These are phyloP conservation scores for Coleophora deauratella DNA, from an alignment of 2,888 invertebrate species.

Conservation along the genomic window DNA sequence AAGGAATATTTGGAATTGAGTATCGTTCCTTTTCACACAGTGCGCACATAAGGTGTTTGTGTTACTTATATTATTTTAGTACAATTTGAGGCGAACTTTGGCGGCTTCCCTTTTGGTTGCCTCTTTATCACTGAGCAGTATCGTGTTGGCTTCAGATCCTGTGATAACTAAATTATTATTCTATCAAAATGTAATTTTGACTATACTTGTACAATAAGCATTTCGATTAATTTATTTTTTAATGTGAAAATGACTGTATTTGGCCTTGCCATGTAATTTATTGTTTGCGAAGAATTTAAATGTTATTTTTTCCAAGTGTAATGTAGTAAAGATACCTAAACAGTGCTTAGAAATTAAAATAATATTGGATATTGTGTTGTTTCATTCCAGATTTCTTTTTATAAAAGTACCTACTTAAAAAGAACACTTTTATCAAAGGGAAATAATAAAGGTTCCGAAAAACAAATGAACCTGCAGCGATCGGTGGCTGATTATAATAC, in stretches of 20 bases:
- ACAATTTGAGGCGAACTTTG: slow-evolving; percentile 1
- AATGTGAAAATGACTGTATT: slow-evolving; percentile 14
- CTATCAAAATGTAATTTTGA: slow-evolving; percentile 46
- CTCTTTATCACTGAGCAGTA: not conserved
- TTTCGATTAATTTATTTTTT: too few relatives aligned
- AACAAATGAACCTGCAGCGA: too few relatives aligned
- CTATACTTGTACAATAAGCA: slow-evolving; percentile 10
- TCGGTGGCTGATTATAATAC: too few relatives aligned
- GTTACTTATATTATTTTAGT: slow-evolving; percentile 3
- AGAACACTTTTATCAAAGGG: too few relatives aligned
- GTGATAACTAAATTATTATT: slow-evolving; percentile 44
- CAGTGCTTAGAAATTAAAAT: slow-evolving; percentile 67
- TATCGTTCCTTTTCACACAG: not conserved
- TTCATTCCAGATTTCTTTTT: slow-evolving; percentile 4
- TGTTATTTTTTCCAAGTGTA: slow-evolving; percentile 47
- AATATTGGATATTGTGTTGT: slow-evolving; percentile 25
- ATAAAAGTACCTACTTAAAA: too few relatives aligned
- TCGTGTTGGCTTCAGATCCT: slow-evolving; percentile 41
- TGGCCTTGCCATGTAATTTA: slow-evolving; percentile 61
- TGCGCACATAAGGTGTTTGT: not conserved
- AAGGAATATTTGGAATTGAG: slow-evolving; percentile 11
- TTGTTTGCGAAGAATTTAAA: slow-evolving; percentile 37
- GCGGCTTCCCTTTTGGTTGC: not conserved
- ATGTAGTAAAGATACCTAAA: slow-evolving; percentile 48
- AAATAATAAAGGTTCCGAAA: too few relatives aligned